phyloP scores from a whole-genome alignment of 1,140 invertebrate species.

The Cephus cinctus region DNA sequence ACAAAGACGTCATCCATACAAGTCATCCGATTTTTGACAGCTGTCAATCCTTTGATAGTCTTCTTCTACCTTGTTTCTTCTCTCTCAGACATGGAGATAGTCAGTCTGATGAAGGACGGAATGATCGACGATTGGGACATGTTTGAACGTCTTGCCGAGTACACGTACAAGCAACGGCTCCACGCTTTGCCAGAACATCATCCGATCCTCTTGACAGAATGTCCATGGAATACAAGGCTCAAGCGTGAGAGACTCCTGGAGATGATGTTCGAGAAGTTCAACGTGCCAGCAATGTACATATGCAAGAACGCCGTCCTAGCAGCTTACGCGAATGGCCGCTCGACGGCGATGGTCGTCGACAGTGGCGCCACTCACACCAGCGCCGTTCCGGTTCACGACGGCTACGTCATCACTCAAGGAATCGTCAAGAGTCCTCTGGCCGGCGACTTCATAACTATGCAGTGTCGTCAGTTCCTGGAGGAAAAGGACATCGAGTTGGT shows the following conservation, averaged over 20 bases:
- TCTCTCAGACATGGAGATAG: conserved; percentile 73
- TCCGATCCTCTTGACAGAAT: conserved; percentile 91
- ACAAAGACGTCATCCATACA: conserved; percentile 12
- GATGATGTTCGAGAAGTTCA: conserved; percentile 95
- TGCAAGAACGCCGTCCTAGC: conserved; percentile 94
- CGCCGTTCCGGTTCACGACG: conserved; percentile 88
- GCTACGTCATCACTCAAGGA: conserved; percentile 88
- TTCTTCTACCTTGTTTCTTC: no score
- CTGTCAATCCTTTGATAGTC: no score
- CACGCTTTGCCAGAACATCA: conserved; percentile 69
- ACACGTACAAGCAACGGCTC: conserved; percentile 80
- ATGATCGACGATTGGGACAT: conserved; percentile 97
- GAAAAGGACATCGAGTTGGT: conserved; percentile 80
- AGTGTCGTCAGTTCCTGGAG: conserved; percentile 78
- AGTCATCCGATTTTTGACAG: no score
- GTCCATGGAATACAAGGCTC: conserved; percentile 84
- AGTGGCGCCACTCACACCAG: conserved; percentile 93
- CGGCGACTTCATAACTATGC: conserved; percentile 87
- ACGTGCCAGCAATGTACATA: conserved; percentile 92
- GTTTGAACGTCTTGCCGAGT: conserved; percentile 89
- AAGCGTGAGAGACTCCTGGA: conserved; percentile 91
- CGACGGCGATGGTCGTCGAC: conserved; percentile 89
- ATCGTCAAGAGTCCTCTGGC: conserved; percentile 90
- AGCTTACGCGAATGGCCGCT: conserved; percentile 90
- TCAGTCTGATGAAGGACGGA: conserved; percentile 89